These are phyloP conservation scores for Scophthalmus maximus DNA, from an alignment of 2,113 vertebrate species.

Conservation along the genomic window DNA sequence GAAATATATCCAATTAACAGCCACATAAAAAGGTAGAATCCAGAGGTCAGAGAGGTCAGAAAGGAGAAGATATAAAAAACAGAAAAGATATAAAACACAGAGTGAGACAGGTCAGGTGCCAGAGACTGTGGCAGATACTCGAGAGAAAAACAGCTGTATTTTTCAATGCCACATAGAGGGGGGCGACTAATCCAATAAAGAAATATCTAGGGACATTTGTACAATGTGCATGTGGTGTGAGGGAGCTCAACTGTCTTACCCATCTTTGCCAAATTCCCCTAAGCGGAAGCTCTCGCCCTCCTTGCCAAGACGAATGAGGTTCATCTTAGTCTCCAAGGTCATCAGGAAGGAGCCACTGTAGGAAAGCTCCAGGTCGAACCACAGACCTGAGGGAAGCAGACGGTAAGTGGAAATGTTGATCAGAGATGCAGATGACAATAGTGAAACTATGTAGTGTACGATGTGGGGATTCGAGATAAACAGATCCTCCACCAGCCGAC, in stretches of 20 bases:
- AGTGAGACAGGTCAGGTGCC: slow-evolving; percentile 26
- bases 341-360: slow-evolving; percentile 98
- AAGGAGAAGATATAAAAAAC: slow-evolving; percentile 53
- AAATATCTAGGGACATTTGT: neutral
- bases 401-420: neutral
- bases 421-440: neutral
- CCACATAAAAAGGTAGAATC: slow-evolving; percentile 79
- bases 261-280: slow-evolving; percentile 92
- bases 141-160: neutral
- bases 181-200: neutral
- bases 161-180: neutral
- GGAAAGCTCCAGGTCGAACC: slow-evolving; percentile 96
- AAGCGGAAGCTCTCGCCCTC: slow-evolving; percentile 87
- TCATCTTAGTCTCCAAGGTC: slow-evolving; percentile 99
- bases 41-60: slow-evolving; percentile 70
- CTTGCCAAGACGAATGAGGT: slow-evolving; percentile 96
- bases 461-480: neutral
- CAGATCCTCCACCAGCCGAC: neutral
- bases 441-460: neutral
- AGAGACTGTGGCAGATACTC: slow-evolving; percentile 8
- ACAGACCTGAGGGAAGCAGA: slow-evolving; percentile 84
- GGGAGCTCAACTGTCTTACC: slow-evolving; percentile 82
- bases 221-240: neutral
- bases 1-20: slow-evolving; percentile 65
- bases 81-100: slow-evolving; percentile 34